Evolutionary conservation across 1,140 invertebrate species (phyloP), one percentile per base, ranked within the genome.

Genomic region (Monochamus saltuarius): DNA sequence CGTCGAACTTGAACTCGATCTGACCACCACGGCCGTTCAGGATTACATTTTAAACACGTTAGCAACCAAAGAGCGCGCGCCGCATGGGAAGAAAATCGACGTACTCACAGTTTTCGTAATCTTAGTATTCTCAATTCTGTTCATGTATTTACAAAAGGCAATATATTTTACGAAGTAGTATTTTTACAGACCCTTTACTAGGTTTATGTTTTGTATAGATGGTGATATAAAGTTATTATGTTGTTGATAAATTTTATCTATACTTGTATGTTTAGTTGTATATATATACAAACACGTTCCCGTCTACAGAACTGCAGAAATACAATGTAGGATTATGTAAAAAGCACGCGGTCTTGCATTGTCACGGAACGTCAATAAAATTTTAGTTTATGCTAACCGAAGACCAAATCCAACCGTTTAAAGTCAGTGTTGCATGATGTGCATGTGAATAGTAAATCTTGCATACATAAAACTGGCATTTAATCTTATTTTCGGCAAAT

Each of bases 161-260:
- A 61, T 67, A 65, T 68, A 52, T 65, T 68, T 62, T 56, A 56
- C 38, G 53, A 58, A 59, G 52, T 64, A 59, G 58, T 55, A 56
- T 60, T 60, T 53, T 54, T 53, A 49, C 53, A 29, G 45, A 35
- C 43, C 16, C 34, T 62, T 8, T 59, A 40, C 47, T 16, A 61
- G 36, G 37, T 47, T 42, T 61, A 45, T 50, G 36, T 59, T 37
- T 50, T 61, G 38, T 56, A 37, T 56, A 49, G 43, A 29, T 34
- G 51, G 43, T 54, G 52, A 54, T 54, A 54, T 54, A 60, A 49
- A 29, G 43, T 55, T 60, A 51, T 38, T 38, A 36, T 22, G 29
- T 36, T 34, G 7, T 49, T 22, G 17, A 19, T 50, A 60, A 19
- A 53, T 52, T 60, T 55, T 61, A 50, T 61, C 29, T 59, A 36